These are phyloP conservation scores for Agelastica alni DNA, from an alignment of 2,888 invertebrate genomes.

Conservation along the genomic window DNA sequence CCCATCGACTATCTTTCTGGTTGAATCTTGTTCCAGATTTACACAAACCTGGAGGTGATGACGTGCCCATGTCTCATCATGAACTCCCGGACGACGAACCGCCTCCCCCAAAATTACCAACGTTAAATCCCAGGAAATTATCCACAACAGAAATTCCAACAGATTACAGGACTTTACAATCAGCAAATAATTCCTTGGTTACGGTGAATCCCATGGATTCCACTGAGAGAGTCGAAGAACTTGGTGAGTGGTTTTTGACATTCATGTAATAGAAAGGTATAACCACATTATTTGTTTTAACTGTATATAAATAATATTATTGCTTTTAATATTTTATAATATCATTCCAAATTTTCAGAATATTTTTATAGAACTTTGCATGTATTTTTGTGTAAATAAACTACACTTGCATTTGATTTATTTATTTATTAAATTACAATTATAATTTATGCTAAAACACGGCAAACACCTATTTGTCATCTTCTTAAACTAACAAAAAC, in stretches of 20 bases:
- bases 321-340: too few species aligned
- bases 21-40: constrained; percentile 90
- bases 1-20: constrained; percentile 93
- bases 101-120: constrained; percentile 61
- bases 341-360: too few species aligned
- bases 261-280: too few species aligned
- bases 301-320: too few species aligned
- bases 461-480: too few species aligned
- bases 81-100: constrained; percentile 71
- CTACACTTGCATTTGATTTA: too few species aligned
- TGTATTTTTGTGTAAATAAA: too few species aligned
- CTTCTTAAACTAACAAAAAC: too few species aligned
- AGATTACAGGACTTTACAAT: constrained; percentile 48
- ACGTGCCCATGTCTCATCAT: constrained; percentile 84
- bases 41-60: constrained; percentile 84
- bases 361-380: too few species aligned
- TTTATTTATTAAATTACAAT: too few species aligned
- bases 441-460: too few species aligned
- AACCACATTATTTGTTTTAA: too few species aligned
- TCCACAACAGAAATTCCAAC: constrained; percentile 60
- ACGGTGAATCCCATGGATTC: constrained; percentile 48
- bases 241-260: constrained; percentile 43
- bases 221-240: constrained; percentile 60
- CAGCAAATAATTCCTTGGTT: constrained; percentile 45
- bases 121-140: constrained; percentile 56